Conservation (phyloP, 1,140 invertebrate genomes). For the Potamilus streckersoni region DNA sequence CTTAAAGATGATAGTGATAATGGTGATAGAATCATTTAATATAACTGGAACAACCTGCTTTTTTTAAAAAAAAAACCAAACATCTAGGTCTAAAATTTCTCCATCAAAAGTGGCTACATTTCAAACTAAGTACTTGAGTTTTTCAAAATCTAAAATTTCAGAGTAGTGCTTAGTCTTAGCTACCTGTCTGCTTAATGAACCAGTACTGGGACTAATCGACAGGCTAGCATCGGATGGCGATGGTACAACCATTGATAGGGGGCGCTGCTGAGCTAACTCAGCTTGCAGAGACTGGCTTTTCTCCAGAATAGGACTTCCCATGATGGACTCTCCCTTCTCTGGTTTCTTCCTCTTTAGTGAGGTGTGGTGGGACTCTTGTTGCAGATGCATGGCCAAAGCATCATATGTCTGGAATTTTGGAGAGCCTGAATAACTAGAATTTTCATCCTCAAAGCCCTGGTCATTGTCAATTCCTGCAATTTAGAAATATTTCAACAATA, state of each 20-base stretch:
- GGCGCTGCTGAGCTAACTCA: slow-evolving; percentile 61
- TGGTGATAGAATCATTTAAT: too few relatives aligned
- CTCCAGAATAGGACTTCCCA: slow-evolving; percentile 50
- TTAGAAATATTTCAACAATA: too few relatives aligned
- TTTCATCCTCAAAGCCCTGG: slow-evolving; percentile 63
- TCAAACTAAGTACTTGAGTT: too few relatives aligned
- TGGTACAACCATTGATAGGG: slow-evolving; percentile 67
- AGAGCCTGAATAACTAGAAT: slow-evolving; percentile 48
- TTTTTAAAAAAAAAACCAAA: too few relatives aligned
- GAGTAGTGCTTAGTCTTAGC: slow-evolving; percentile 2
- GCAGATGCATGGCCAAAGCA: slow-evolving; percentile 3
- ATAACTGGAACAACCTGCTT: too few relatives aligned
- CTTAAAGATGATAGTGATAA: not conserved
- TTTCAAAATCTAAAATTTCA: too few relatives aligned
- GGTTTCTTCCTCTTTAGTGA: slow-evolving; percentile 72
- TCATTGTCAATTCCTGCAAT: slow-evolving; percentile 17
- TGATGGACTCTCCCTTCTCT: slow-evolving; percentile 37
- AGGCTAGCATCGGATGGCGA: slow-evolving; percentile 63
- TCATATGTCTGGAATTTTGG: not conserved
- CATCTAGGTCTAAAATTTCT: too few relatives aligned
- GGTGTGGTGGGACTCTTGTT: slow-evolving; percentile 71
- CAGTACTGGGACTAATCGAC: slow-evolving; percentile 58
- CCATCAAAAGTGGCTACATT: too few relatives aligned
- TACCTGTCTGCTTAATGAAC: slow-evolving; percentile 65
- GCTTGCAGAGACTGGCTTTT: slow-evolving; percentile 61